Evolutionary conservation across 2,797 vertebrate species (phyloP).

Genomic region (Crocodylus rhombifer): DNA sequence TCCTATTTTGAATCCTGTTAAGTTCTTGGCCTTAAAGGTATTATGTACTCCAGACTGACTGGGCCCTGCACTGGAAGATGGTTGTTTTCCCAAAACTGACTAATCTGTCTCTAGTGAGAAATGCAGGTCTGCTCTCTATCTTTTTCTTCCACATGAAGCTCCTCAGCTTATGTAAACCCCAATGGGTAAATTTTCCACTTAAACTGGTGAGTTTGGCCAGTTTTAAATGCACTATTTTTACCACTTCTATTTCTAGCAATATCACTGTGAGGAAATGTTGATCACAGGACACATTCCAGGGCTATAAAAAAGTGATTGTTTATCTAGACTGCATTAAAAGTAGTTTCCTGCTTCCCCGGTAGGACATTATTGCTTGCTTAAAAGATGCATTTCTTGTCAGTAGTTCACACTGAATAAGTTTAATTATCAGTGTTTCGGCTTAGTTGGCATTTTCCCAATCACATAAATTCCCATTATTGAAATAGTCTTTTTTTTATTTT

Average conservation of each 20-base stretch:
- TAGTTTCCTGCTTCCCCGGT: background rate
- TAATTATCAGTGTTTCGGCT: rapidly evolving
- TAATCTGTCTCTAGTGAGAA: background rate
- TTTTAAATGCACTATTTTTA: background rate
- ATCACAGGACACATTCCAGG: background rate
- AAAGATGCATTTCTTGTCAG: background rate
- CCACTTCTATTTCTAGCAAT: background rate
- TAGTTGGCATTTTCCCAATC: background rate
- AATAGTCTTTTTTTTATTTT: background rate
- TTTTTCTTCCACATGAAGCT: background rate
- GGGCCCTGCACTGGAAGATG: background rate
- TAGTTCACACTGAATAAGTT: background rate
- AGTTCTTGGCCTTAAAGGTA: background rate
- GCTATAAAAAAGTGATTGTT: background rate
- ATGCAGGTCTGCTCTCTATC: background rate
- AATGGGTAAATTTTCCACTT: background rate
- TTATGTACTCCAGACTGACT: background rate
- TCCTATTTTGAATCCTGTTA: background rate
- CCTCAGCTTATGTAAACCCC: background rate
- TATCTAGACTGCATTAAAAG: background rate
- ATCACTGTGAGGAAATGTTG: background rate
- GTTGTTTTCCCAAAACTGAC: background rate
- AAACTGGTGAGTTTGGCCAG: background rate
- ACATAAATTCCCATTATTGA: background rate
- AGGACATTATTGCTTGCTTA: conserved; percentile 12